Evolutionary conservation across 2,888 invertebrate genomes (phyloP), one percentile per base, ranked within the genome.

Genomic region (Bombylius discolor): DNA sequence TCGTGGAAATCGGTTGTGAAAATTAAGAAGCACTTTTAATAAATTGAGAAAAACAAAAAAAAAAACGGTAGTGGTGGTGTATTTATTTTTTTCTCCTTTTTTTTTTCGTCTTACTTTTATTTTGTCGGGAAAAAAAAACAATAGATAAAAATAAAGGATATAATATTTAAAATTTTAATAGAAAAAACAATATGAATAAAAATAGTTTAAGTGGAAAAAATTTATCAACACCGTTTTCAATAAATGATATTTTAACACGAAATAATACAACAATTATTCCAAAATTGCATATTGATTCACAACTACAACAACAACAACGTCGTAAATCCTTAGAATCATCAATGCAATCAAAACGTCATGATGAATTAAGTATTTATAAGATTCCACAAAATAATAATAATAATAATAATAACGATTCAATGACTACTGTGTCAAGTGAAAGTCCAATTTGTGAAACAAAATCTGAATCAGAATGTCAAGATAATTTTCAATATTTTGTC

Each of bases 161-260:
- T 23, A 31, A 45, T 32, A 36, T 39, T 31, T 34, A 23, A 14
- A 47, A 33, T 47, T 42, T 49, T 13, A 23, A 47, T 32, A 50
- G 5, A 47, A 33, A 48, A 32, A 13, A 23, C 23, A 53, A 54
- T 53, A 49, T 51, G 42, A 56, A 52, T 13, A 46, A 58, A 31
- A 45, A 42, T 42, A 46, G 51, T 33, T 47, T 58, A 33, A 63
- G 68, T 14, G 69, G 66, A 60, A 72, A 71, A 62, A 66, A 66
- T 42, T 65, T 72, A 4, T 75, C 78, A 11, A 85, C 85, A 11
- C 85, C 85, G 44, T 85, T 85, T 71, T 85, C 84, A 11, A 85
- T 85, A 55, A 84, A 85, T 64, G 85, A 85, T 65, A 85, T 85
- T 68, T 71, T 85, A 66, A 82, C 81, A n/a, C 67, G 73, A 47